phyloP scores from a whole-genome alignment of 2,797 vertebrate genomes.

The Myripristis jacobus region DNA sequence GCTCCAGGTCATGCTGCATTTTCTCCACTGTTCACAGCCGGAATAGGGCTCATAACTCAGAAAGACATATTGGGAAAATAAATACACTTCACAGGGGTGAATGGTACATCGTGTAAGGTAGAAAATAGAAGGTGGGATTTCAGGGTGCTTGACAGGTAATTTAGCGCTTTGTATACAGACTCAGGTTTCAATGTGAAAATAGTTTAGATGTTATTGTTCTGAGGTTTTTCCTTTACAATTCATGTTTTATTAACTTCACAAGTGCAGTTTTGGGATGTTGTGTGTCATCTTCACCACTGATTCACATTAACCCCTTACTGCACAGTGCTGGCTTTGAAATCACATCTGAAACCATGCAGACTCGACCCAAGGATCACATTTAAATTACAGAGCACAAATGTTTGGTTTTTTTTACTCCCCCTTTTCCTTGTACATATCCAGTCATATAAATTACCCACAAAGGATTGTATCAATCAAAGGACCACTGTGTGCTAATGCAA shows the following conservation, averaged over 20 bases:
- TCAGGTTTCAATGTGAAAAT: conserved; percentile 66
- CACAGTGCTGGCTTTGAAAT: conserved; percentile 42
- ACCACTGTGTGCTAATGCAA: conserved; percentile 70
- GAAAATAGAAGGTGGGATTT: conserved; percentile 63
- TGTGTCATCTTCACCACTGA: conserved; percentile 52
- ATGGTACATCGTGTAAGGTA: conserved; percentile 63
- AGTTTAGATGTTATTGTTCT: conserved; percentile 57
- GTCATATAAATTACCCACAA: conserved; percentile 68
- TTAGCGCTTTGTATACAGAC: conserved; percentile 76
- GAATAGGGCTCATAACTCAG: conserved; percentile 64
- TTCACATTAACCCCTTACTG: conserved; percentile 54
- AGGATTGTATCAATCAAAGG: conserved; percentile 77
- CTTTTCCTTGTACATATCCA: conserved; percentile 57
- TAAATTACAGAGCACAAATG: conserved; percentile 48
- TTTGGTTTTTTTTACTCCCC: conserved; percentile 54
- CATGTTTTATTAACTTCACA: conserved; percentile 64
- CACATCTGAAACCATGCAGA: conserved; percentile 41
- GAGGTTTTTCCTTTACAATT: conserved; percentile 41
- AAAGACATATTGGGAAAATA: conserved; percentile 69
- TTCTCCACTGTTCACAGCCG: conserved; percentile 48
- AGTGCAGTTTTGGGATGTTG: conserved; percentile 43
- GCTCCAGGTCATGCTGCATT: conserved; percentile 58
- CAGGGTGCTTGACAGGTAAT: conserved; percentile 75
- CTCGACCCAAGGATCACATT: conserved; percentile 52
- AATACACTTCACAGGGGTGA: conserved; percentile 66